Base-by-base conservation (phyloP, 1,140 invertebrate genomes). In the Piezodorus guildinii region DNA sequence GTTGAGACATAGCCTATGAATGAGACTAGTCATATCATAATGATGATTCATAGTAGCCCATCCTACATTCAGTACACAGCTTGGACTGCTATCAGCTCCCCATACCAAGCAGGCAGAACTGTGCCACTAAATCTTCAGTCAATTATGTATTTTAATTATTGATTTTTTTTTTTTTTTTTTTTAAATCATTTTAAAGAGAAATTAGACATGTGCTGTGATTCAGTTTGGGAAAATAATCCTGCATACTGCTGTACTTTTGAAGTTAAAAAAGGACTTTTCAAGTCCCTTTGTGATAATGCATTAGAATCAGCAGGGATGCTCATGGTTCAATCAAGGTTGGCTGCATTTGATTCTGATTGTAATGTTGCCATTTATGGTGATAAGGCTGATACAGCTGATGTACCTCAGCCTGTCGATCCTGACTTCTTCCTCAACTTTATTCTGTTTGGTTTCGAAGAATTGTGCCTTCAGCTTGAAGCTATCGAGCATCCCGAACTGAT, bases 141-240 rank as follows among this genome's bases (percentile, higher is more conserved):
- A n/a, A 49, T 19, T 49, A n/a, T 49, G 5, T 6, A n/a, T 49
- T 19, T n/a, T 21, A 49, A 19, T 21, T 17, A 21, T 21, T 19
- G 16, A 17, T 49, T 19, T 49, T 49, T 17, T 19, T 49, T 49
- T 39, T 39, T 5, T 39, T 1, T 10, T 5, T 39, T 39, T 39
- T 39, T n/a, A n/a, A n/a, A n/a, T n/a, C 30, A 30, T 39, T 12
- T 39, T 10, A 39, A 39, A 10, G 12, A 10, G 12, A 39, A 39
- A 39, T 10, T 30, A 30, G 46, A 49, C 46, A 56, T 60, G 58
- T 43, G 34, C 16, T n/a, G 3, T 34, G 54, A 60, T n/a, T 23
- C 30, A n/a, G 39, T 19, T 21, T 64, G 63, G 63, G 63, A 60
- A 23, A 51, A 23, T 6, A 64, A 64, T 17, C 56, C 63, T 3